Evolutionary conservation across 1,140 invertebrate species (phyloP).

Genomic region (Hylaeus anthracinus): DNA sequence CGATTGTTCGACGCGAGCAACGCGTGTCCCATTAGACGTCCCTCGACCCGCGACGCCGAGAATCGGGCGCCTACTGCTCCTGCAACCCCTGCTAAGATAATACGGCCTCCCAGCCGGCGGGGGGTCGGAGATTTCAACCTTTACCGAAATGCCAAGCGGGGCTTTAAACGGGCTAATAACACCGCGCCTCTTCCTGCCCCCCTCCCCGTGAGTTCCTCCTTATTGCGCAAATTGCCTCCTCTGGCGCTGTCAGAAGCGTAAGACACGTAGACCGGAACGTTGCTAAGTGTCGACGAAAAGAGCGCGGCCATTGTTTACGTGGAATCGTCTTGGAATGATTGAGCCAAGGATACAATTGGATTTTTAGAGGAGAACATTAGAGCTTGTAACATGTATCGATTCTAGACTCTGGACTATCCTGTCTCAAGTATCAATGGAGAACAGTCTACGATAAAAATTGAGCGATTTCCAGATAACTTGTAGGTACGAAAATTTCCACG

Average conservation of each 20-base stretch:
- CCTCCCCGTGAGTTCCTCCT: slow-evolving; percentile 49
- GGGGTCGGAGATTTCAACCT: slow-evolving; percentile 73
- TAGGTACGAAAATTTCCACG: too few species aligned
- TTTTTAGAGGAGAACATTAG: too few species aligned
- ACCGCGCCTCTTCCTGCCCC: slow-evolving; percentile 35
- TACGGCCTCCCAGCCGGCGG: slow-evolving; percentile 52
- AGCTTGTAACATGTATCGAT: too few species aligned
- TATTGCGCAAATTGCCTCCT: slow-evolving; percentile 56
- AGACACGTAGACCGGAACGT: background rate
- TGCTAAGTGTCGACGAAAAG: too few species aligned
- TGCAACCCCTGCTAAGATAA: slow-evolving; percentile 65
- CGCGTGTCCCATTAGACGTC: slow-evolving; percentile 47
- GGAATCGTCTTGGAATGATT: too few species aligned
- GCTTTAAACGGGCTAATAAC: slow-evolving; percentile 76
- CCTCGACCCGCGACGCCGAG: slow-evolving; percentile 34
- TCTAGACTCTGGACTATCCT: too few species aligned
- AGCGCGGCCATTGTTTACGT: too few species aligned
- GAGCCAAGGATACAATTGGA: too few species aligned
- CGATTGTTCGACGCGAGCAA: slow-evolving; percentile 65
- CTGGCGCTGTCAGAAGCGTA: background rate
- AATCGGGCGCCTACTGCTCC: slow-evolving; percentile 40
- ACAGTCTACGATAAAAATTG: too few species aligned
- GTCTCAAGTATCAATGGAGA: too few species aligned
- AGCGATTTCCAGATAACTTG: too few species aligned
- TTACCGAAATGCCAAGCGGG: slow-evolving; percentile 77